phyloP scores from a whole-genome alignment of 1,140 invertebrate species.

The Anthonomus grandis region DNA sequence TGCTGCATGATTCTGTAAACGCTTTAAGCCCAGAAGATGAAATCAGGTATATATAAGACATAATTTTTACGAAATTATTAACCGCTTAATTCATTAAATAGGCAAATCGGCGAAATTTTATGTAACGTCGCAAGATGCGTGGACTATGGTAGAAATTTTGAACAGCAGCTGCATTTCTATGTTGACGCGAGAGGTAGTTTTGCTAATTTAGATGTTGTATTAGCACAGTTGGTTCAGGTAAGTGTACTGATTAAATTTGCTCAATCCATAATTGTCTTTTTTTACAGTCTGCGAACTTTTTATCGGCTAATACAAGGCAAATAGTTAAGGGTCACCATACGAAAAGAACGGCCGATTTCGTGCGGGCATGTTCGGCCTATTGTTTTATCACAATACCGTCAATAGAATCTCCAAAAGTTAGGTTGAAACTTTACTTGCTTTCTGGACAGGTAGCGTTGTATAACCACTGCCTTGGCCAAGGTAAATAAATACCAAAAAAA shows the following conservation, averaged over 20 bases:
- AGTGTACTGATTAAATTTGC: neutral
- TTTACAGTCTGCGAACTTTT: conserved; percentile 70
- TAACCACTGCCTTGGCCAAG: conserved; percentile 90
- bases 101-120: conserved; percentile 80
- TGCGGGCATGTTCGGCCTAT: conserved; percentile 92
- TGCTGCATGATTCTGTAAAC: conserved; percentile 90
- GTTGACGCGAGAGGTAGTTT: conserved; percentile 86
- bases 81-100: conserved; percentile 29
- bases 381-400: conserved; percentile 95
- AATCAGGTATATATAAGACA: conserved; percentile 45
- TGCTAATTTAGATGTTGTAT: conserved; percentile 83
- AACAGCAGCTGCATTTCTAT: conserved; percentile 89
- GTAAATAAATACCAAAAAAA: conserved; percentile 43
- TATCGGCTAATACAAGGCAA: conserved; percentile 70
- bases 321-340: conserved; percentile 76
- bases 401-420: conserved; percentile 68
- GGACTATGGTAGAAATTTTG: conserved; percentile 80
- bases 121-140: conserved; percentile 76
- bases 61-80: neutral
- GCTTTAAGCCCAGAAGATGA: conserved; percentile 93
- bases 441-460: conserved; percentile 85
- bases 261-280: neutral
- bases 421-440: conserved; percentile 81
- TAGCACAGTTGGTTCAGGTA: conserved; percentile 81
- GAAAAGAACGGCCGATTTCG: conserved; percentile 77